Evolutionary conservation across 2,888 invertebrate species (phyloP), one percentile per base, ranked within the genome.

Genomic region (Horisme vitalbata): DNA sequence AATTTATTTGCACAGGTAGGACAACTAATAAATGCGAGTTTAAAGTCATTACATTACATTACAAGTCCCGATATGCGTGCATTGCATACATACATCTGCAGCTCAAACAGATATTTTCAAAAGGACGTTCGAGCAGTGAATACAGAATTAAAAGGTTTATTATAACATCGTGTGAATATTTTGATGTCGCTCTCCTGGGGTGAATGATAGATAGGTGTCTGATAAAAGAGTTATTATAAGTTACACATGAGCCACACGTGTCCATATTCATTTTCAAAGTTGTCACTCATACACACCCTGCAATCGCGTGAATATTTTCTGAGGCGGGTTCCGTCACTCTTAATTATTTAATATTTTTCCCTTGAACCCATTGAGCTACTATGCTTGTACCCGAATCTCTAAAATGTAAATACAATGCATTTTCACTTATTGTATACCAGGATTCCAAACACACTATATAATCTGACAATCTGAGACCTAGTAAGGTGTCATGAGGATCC

Each of bases 241-340:
- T 47, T 47, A 53, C 58, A 55, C 21, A 55, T 60, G 60, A 58
- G 41, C 44, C 43, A 41, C 60, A 60, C 49, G 45, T 60, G 60
- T 58, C 45, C 36, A 14, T 37, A 41, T 35, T 56, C 43, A 47
- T 34, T 49, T 50, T 49, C 27, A 39, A 52, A 52, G 48, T 37
- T 54, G 57, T 55, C 55, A 57, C 53, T 55, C 52, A 59, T 47
- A 50, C 41, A 32, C 15, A 5, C 36, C 35, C 36, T 38, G 43
- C 31, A 45, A 33, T 27, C 34, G 26, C 44, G 48, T 46, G 36
- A 43, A 31, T 35, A 13, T 35, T 35, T 31, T 45, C 23, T 12
- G 12, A 37, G 14, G 23, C 44, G 32, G 34, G 36, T 50, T 48
- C 45, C 38, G 46, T 52, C 36, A 50, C n/a, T 39, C 24, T 20